These are phyloP conservation scores for Cyprinodon brontotheroides DNA, from an alignment of 2,113 vertebrate species.

Conservation along the genomic window DNA sequence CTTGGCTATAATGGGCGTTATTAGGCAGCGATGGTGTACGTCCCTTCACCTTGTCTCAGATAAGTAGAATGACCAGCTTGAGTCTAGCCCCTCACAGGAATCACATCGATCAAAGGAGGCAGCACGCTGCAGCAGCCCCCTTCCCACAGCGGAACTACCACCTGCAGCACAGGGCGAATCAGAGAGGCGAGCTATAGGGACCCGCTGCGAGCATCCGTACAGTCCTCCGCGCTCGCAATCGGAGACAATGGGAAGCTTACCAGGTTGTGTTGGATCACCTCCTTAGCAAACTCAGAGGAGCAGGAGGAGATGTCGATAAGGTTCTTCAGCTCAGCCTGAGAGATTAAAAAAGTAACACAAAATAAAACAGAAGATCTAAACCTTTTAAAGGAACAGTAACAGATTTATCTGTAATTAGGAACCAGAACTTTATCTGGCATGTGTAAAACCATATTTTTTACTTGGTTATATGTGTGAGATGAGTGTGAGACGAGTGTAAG, in stretches of 20 bases:
- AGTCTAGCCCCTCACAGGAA: slow-evolving; percentile 95
- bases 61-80: slow-evolving; percentile 99
- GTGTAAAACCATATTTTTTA: not conserved
- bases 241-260: slow-evolving; percentile 71
- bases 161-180: slow-evolving; percentile 73
- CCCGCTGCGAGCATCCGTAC: not conserved
- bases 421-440: no score
- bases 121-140: slow-evolving; percentile 93
- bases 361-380: slow-evolving; percentile 5
- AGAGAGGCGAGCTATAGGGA: slow-evolving; percentile 14
- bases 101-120: slow-evolving; percentile 94
- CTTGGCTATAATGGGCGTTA: not conserved
- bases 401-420: not conserved
- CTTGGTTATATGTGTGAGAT: not conserved
- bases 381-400: not conserved
- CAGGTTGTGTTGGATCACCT: slow-evolving; percentile 97
- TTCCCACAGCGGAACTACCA: slow-evolving; percentile 96
- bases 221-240: slow-evolving; percentile 1
- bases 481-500: no score
- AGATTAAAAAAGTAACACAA: not conserved
- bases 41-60: slow-evolving; percentile 90
- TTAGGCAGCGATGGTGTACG: not conserved
- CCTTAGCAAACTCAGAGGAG: slow-evolving; percentile 97
- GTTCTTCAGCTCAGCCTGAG: slow-evolving; percentile 92
- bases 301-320: slow-evolving; percentile 90